Conservation (phyloP, 2,113 vertebrate genomes). For the Nannospalax galili region DNA sequence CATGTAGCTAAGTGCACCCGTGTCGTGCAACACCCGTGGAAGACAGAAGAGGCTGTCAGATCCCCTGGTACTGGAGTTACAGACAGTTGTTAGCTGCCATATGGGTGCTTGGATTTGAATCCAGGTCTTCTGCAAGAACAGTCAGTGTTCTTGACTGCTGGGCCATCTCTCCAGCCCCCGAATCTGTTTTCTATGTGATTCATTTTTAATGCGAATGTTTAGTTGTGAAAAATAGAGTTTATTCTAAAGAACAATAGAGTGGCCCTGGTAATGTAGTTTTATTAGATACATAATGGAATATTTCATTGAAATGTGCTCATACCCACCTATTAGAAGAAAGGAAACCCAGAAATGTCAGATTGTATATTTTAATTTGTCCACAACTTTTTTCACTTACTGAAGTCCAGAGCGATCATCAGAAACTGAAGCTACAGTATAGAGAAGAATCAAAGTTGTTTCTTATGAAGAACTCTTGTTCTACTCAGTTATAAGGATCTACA, state of each 20-base stretch:
- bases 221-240: neutral
- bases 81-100: too few species aligned
- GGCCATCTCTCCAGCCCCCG: too few species aligned
- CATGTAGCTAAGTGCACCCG: too few species aligned
- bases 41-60: too few species aligned
- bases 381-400: neutral
- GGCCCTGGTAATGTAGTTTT: neutral
- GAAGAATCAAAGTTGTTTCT: neutral
- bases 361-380: neutral
- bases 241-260: neutral
- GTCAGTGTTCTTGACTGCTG: too few species aligned
- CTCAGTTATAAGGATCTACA: neutral
- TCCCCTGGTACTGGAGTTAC: too few species aligned
- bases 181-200: slow-evolving; percentile 1
- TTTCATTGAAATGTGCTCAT: slow-evolving; percentile 35
- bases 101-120: too few species aligned
- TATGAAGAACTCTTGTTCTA: neutral
- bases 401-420: slow-evolving; percentile 1
- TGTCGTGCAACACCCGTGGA: too few species aligned
- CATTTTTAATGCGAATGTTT: slow-evolving; percentile 46
- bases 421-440: neutral
- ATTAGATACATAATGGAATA: neutral
- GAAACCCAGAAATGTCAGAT: neutral
- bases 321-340: slow-evolving; percentile 1
- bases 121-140: too few species aligned